Percentiles rank a stretch among this genome's conserved stretches.
Evolutionary conservation across 2,113 vertebrate genomes (phyloP).

Genomic region (Tupaia chinensis): DNA sequence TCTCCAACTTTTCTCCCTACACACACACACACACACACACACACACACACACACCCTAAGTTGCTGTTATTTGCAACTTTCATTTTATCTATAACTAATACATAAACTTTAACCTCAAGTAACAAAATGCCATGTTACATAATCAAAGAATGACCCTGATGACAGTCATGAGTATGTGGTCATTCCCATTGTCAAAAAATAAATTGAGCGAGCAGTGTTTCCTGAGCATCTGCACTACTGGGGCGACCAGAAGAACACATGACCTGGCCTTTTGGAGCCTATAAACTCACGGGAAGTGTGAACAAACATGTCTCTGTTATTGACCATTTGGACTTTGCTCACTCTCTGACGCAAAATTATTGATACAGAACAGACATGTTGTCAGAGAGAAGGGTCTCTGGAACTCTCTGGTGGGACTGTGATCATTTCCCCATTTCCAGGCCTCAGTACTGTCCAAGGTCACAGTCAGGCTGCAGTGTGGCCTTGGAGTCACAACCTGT

Average conservation of each 20-base stretch:
- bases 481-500: not conserved
- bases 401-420: not conserved
- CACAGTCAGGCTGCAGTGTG: not conserved
- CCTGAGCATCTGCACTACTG: not conserved
- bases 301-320: not conserved
- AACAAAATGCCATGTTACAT: not conserved
- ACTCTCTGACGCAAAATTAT: not conserved
- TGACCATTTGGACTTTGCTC: not conserved
- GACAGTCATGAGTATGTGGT: not conserved
- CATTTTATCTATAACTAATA: not conserved
- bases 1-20: not conserved
- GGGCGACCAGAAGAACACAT: not conserved
- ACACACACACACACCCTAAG: not conserved
- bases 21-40: not conserved
- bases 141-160: not conserved
- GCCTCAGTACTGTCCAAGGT: not conserved
- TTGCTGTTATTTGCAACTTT: not conserved
- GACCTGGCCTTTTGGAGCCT: not conserved
- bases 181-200: not conserved
- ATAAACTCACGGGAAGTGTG: accelerated
- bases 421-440: not conserved
- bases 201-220: not conserved
- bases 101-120: not conserved
- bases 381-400: not conserved
- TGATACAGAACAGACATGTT: not conserved